Conservation (phyloP, 2,797 vertebrate genomes). For the Ctenopoma multispine region DNA sequence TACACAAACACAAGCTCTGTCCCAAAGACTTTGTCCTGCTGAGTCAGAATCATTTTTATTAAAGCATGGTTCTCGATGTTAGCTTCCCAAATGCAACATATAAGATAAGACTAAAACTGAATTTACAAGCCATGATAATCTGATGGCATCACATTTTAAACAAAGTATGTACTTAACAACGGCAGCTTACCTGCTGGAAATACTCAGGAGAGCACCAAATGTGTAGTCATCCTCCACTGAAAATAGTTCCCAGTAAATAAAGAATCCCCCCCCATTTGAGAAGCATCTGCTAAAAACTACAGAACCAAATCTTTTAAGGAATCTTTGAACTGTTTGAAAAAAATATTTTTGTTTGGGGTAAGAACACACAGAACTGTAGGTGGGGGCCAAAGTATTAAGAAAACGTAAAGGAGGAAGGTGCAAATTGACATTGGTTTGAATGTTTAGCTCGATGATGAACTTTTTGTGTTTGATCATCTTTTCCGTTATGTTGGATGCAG, state of each 20-base stretch:
- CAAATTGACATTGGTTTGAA: neutral
- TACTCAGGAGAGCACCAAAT: neutral
- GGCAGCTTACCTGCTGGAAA: neutral
- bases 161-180: no score
- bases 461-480: neutral
- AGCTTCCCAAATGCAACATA: no score
- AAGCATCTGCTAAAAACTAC: neutral
- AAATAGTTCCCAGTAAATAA: neutral
- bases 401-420: neutral
- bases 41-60: no score
- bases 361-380: neutral
- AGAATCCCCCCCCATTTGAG: neutral
- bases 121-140: no score
- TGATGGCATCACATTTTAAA: no score
- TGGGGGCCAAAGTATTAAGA: neutral
- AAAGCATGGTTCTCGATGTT: no score
- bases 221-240: conserved; percentile 1
- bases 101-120: no score
- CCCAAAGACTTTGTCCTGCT: no score
- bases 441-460: no score
- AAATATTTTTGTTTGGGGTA: no score
- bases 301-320: no score
- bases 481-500: neutral
- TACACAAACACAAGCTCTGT: neutral
- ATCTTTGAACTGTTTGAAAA: neutral